Base-by-base conservation (phyloP, 1,140 invertebrate genomes). In the Aphidius gifuensis region DNA sequence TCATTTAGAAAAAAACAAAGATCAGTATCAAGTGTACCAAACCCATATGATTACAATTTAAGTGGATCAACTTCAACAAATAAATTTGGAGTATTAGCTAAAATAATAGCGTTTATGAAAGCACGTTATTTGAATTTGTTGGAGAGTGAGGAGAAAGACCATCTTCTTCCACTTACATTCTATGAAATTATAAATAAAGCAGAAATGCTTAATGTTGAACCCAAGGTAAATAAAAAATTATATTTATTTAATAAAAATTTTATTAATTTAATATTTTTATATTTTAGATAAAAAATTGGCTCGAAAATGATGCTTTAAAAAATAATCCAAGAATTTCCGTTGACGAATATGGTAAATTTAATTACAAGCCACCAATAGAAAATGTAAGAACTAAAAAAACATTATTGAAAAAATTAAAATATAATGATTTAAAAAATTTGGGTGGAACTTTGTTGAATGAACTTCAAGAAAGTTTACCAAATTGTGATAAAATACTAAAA, bases 111-210 rank as follows among this genome's bases (percentile, higher is more conserved):
- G 70, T 92, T 97, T 75, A 95, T 99, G 93, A 94, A 90, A 81
- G 88, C 90, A 4, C 85, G 94, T 50, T 94, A 98, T 83, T 93
- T 16, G 16, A 16, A 16, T 16, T 16, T 16, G 16, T 16, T 96
- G 74, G 90, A 96, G 49, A 93, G 94, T 0, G 93, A 98, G 74
- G 90, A 91, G 16, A 16, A 16, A 16, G 1, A 16, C 0, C 0
- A 16, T 16, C 1, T 16, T 70, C 92, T 97, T 83, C 91, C 94
- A 0, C 79, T 99, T 9, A 88, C 87, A 4, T 81, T 99, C 56
- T 94, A 98, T 51, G 97, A 99, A 81, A 95, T 99, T 66, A 81
- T 99, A 4, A 97, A 99, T 82, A 97, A 99, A 86, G 98, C 97
- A 3, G 97, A 97, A 83, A 94, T 98, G 76, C 80, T 97, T 46